Evolutionary conservation across 2,888 invertebrate species (phyloP), one percentile per base, ranked within the genome.

Genomic region (Cistogaster globosa): DNA sequence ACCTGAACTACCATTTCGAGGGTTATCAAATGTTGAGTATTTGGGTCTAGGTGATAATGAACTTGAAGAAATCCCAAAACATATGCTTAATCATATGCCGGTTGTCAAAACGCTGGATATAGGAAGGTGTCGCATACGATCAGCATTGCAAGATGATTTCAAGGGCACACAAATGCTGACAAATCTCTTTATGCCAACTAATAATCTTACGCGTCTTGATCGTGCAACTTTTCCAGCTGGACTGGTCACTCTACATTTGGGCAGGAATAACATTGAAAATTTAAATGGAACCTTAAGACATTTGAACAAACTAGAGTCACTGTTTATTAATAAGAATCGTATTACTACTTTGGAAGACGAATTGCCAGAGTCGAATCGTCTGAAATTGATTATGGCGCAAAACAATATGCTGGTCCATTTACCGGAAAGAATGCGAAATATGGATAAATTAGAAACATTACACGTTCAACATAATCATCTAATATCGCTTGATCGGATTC

Each of bases 21-120:
- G 96, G 87, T 92, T 97, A 91, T 94, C 95, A 87, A 94, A 95
- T 88, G 95, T 96, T 84, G 95, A 95, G 88, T 96, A 94, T 93
- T 94, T 98, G 90, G 96, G 97, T 90, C 93, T 98, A 86, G 96
- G 96, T 12, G 96, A 97, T 93, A 97, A 97, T 92, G 94, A 94
- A 71, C 93, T 98, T 86, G 93, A 94, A 51, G 94, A 95, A 88
- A 95, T 97, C 92, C 97, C 97, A 6, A 94, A 95, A 65, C 95
- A 96, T 87, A 94, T 97, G 62, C 93, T 97, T 82, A 94, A 95
- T 71, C 95, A 96, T 89, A 94, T 97, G 92, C 96, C 97, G 0
- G 94, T 95, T 87, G 94, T 98, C 79, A 95, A 95, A 90, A 96
- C 96, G 1, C 93, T 98, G 83, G 97, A 97, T 92, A 93, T 98